Conservation (phyloP, 2,797 vertebrate genomes). For the Labeo calbasu region DNA sequence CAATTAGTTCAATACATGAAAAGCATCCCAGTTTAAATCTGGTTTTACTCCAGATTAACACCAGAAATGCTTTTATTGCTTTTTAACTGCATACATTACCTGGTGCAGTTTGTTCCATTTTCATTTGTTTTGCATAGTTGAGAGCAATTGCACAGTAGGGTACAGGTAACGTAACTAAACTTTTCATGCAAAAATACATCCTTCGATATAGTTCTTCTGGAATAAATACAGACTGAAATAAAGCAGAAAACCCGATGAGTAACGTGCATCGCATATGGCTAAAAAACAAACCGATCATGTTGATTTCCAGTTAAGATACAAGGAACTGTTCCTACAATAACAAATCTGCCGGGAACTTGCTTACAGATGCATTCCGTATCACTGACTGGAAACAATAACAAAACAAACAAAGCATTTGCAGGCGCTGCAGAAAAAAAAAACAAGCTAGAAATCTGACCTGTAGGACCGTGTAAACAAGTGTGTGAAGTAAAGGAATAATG, state of each 20-base stretch:
- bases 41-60: neutral
- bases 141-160: constrained; percentile 83
- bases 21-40: neutral
- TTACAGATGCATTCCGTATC: neutral
- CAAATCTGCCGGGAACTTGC: neutral
- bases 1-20: neutral
- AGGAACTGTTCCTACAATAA: constrained; percentile 21
- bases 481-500: constrained; percentile 86
- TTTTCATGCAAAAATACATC: constrained; percentile 78
- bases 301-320: constrained; percentile 7
- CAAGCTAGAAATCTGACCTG: constrained; percentile 72
- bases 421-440: neutral
- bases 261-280: neutral
- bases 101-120: constrained; percentile 79
- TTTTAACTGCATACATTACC: constrained; percentile 66
- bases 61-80: neutral
- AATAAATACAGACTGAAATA: constrained; percentile 77
- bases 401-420: neutral
- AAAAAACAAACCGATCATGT: constrained; percentile 7
- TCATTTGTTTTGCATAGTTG: constrained; percentile 78
- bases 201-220: constrained; percentile 75
- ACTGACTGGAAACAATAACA: neutral
- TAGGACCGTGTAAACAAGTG: constrained; percentile 82
- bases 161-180: constrained; percentile 80
- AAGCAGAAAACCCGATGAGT: constrained; percentile 23